Conservation (phyloP, 2,888 invertebrate species). For the Therioaphis trifolii region DNA sequence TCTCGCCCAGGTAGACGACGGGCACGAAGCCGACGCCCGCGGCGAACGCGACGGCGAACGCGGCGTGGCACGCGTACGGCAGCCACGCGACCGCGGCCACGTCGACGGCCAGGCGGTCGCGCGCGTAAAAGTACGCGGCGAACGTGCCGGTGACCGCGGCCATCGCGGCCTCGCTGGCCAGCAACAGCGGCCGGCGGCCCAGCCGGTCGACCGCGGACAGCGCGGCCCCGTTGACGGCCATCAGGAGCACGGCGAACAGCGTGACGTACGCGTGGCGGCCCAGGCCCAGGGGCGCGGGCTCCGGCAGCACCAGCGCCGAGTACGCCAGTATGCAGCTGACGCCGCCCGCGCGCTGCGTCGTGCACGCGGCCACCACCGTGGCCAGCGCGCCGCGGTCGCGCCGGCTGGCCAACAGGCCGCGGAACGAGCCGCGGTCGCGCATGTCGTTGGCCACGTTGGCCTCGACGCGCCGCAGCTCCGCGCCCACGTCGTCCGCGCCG, state of each 20-base stretch:
- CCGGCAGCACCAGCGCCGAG: conserved; percentile 64
- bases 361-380: conserved; percentile 64
- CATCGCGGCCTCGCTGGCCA: conserved; percentile 63
- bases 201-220: conserved; percentile 63
- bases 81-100: conserved; percentile 70
- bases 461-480: conserved; percentile 57
- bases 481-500: neutral
- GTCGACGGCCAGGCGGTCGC: conserved; percentile 59
- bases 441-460: conserved; percentile 64
- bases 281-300: conserved; percentile 45
- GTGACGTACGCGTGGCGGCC: conserved; percentile 64
- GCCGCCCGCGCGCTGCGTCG: conserved; percentile 65
- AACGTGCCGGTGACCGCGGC: conserved; percentile 62
- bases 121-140: conserved; percentile 64
- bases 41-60: conserved; percentile 74
- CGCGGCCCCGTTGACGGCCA: conserved; percentile 63
- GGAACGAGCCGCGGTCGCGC: conserved; percentile 64
- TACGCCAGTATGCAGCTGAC: conserved; percentile 65
- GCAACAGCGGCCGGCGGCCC: conserved; percentile 65
- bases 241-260: conserved; percentile 63
- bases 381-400: conserved; percentile 64
- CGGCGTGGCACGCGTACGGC: conserved; percentile 71
- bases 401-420: conserved; percentile 63
- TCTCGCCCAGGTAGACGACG: conserved; percentile 75
- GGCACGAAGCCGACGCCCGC: conserved; percentile 75